A percentile compares a stretch with the other conserved stretches of the same genome.
Evolutionary conservation across 2,888 invertebrate genomes (phyloP).

Genomic region (Anarsia innoxiella): DNA sequence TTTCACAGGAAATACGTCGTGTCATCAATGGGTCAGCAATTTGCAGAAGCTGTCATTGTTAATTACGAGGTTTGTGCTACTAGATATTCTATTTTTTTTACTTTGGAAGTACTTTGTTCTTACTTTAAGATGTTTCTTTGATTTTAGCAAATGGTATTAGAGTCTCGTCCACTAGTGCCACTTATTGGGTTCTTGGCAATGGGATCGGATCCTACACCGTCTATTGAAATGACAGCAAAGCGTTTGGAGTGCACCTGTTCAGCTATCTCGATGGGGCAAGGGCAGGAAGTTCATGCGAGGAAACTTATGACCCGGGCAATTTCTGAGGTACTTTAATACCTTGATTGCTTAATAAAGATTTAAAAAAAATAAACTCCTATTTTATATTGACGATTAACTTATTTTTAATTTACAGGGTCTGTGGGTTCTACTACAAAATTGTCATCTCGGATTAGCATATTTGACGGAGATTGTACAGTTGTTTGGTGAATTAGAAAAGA

Average conservation of each 20-base stretch:
- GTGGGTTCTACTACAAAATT: constrained; percentile 92
- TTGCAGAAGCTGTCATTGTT: constrained; percentile 86
- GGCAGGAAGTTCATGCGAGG: constrained; percentile 88
- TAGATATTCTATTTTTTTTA: too few relatives aligned
- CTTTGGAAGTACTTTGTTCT: too few relatives aligned
- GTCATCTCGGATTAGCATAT: constrained; percentile 90
- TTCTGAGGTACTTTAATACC: constrained; percentile 73
- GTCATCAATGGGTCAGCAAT: constrained; percentile 81
- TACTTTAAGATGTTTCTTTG: too few relatives aligned
- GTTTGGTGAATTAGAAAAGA: constrained; percentile 76
- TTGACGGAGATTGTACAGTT: constrained; percentile 85
- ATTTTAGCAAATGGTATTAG: constrained; percentile 77
- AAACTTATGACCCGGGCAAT: constrained; percentile 78
- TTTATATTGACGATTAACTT: too few relatives aligned
- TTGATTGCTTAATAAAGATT: too few relatives aligned
- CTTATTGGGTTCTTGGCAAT: constrained; percentile 89
- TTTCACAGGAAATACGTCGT: constrained; percentile 83
- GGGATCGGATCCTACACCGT: constrained; percentile 92
- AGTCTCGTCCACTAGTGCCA: constrained; percentile 84
- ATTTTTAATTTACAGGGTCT: too few relatives aligned
- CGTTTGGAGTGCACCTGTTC: constrained; percentile 79
- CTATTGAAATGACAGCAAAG: constrained; percentile 87
- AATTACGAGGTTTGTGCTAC: constrained; percentile 83
- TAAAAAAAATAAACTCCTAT: too few relatives aligned
- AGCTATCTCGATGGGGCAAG: constrained; percentile 91